Conservation (phyloP, 2,888 invertebrate species). For the Taphrorychus bicolor region DNA sequence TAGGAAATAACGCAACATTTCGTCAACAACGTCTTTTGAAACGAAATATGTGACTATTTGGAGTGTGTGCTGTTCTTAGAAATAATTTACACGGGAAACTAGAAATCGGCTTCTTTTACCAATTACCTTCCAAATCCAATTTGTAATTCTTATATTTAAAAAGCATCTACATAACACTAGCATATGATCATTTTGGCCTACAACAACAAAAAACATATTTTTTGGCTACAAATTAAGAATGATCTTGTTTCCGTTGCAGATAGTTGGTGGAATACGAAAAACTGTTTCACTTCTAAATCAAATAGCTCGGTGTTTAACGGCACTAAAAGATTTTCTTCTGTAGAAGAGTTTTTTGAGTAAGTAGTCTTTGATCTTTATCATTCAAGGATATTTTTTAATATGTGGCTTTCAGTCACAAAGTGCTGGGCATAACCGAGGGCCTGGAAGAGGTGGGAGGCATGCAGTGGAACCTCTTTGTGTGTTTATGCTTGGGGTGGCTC, state of each 20-base stretch:
- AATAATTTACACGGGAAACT: too few species aligned
- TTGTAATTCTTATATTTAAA: too few species aligned
- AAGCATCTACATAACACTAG: too few species aligned
- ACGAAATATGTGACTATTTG: too few species aligned
- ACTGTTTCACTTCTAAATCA: slow-evolving; percentile 56
- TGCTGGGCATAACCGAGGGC: slow-evolving; percentile 65
- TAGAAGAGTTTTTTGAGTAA: slow-evolving; percentile 69
- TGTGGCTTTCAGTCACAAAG: slow-evolving; percentile 61
- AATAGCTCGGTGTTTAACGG: slow-evolving; percentile 17
- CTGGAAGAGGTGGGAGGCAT: slow-evolving; percentile 70
- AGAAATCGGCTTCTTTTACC: too few species aligned
- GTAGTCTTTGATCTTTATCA: slow-evolving; percentile 41
- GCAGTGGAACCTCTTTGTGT: slow-evolving; percentile 72
- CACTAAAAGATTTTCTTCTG: slow-evolving; percentile 57
- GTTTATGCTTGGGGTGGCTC: slow-evolving; percentile 71
- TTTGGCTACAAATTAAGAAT: background rate
- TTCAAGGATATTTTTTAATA: background rate
- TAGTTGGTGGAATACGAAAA: slow-evolving; percentile 73
- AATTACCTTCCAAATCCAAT: too few species aligned
- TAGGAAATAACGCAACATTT: too few species aligned
- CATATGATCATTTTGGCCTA: background rate
- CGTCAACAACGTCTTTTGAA: too few species aligned
- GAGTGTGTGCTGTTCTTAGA: too few species aligned
- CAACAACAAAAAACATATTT: background rate
- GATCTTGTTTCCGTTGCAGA: slow-evolving; percentile 52